Percentiles rank a stretch among this genome's conserved stretches.
phyloP scores from a whole-genome alignment of 1,140 invertebrate genomes.

The Stenopsyche tienmushanensis region DNA sequence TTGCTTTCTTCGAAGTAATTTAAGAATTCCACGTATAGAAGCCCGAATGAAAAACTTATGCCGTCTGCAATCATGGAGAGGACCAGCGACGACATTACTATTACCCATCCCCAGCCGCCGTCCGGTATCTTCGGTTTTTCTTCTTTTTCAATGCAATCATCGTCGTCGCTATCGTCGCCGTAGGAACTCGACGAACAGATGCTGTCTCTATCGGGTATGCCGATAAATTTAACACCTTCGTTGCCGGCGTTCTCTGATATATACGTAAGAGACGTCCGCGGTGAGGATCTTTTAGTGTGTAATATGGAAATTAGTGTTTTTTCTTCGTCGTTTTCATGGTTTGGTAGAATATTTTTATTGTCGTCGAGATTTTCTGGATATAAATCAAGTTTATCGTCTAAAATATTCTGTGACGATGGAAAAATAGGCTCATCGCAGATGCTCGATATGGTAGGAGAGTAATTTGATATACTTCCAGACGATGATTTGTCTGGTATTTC shows the following conservation, averaged over 20 bases:
- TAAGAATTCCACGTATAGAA: constrained; percentile 86
- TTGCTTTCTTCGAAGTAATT: constrained; percentile 79
- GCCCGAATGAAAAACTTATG: constrained; percentile 89
- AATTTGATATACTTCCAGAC: constrained; percentile 29
- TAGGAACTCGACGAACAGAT: constrained; percentile 53
- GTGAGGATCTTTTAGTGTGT: background rate
- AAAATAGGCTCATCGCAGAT: constrained; percentile 43
- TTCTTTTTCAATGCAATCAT: constrained; percentile 41
- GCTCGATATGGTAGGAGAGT: constrained; percentile 45
- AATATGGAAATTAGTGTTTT: background rate
- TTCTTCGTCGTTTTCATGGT: constrained; percentile 3
- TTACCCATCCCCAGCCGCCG: constrained; percentile 85
- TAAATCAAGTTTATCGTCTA: constrained; percentile 43
- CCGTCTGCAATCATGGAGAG: constrained; percentile 95
- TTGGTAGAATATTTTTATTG: constrained; percentile 25
- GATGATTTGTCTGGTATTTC: constrained; percentile 35
- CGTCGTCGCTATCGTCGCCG: constrained; percentile 43
- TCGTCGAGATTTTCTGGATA: constrained; percentile 40
- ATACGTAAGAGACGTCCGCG: constrained; percentile 14
- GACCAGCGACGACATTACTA: constrained; percentile 80
- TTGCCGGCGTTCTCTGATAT: constrained; percentile 36
- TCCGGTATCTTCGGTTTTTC: constrained; percentile 61
- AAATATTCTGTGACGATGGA: constrained; percentile 39
- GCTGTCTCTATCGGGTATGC: constrained; percentile 55
- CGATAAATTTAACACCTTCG: constrained; percentile 55